A percentile compares a stretch with the other conserved stretches of the same genome.
Conservation (phyloP, 2,797 vertebrate genomes). For the Sebastes trivittatus region DNA sequence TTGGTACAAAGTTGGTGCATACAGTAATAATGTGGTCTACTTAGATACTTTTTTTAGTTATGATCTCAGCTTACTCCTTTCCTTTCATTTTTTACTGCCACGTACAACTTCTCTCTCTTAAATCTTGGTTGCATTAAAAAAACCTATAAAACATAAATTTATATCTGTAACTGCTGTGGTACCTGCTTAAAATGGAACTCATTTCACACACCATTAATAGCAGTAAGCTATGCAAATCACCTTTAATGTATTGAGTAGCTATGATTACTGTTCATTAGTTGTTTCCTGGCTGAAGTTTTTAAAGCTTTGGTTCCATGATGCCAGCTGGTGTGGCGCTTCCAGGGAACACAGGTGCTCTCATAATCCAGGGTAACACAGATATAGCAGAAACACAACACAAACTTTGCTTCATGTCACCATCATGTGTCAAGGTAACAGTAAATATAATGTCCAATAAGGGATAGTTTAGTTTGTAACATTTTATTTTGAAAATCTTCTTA, state of each 20-base stretch:
- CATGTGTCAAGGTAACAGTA: not conserved
- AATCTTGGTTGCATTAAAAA: constrained; percentile 1
- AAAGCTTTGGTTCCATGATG: not conserved
- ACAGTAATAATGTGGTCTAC: not conserved
- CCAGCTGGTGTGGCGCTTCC: constrained; percentile 32
- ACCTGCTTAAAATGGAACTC: not conserved
- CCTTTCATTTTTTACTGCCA: not conserved
- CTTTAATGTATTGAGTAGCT: constrained; percentile 18
- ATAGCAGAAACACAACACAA: not conserved
- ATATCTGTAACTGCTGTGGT: not conserved
- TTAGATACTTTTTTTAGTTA: not conserved
- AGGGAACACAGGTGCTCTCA: constrained; percentile 33
- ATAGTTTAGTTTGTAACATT: not conserved
- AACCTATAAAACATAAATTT: not conserved
- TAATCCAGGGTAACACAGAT: constrained; percentile 22
- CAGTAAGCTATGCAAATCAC: constrained; percentile 2
- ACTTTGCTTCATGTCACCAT: not conserved
- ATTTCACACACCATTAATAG: constrained; percentile 19
- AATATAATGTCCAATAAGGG: not conserved
- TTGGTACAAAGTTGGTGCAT: not conserved
- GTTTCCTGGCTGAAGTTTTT: constrained; percentile 29
- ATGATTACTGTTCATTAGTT: constrained; percentile 32
- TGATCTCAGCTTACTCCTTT: constrained; percentile 21
- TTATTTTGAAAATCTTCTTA: not conserved
- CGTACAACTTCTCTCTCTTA: not conserved